These are phyloP conservation scores for Grammomys surdaster DNA, from an alignment of 2,113 vertebrate species.

Conservation along the genomic window DNA sequence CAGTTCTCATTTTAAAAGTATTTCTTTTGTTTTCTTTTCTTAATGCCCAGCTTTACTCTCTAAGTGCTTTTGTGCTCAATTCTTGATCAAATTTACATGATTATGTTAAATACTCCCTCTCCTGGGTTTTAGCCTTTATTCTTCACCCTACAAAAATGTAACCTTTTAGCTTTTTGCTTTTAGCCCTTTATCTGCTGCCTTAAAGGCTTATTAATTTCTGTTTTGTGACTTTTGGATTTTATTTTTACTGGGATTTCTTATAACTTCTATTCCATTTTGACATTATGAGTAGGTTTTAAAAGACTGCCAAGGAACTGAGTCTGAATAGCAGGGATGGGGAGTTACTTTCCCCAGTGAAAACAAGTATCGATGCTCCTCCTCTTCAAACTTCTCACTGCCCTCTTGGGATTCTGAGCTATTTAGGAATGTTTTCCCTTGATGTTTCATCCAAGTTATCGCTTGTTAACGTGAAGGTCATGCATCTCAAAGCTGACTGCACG, in stretches of 20 bases:
- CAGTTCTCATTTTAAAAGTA: slow-evolving; percentile 41
- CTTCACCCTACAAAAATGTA: slow-evolving; percentile 67
- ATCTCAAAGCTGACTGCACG: not conserved
- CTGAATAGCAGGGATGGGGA: not conserved
- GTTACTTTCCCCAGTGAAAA: not conserved
- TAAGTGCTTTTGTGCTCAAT: slow-evolving; percentile 37
- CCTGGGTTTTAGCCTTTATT: slow-evolving; percentile 72
- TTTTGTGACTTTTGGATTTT: slow-evolving; percentile 71
- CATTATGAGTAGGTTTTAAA: slow-evolving; percentile 62
- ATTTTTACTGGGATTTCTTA: slow-evolving; percentile 68
- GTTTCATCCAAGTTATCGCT: not conserved
- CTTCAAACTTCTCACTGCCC: not conserved
- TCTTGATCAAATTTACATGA: slow-evolving; percentile 63
- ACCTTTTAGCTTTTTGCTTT: slow-evolving; percentile 77
- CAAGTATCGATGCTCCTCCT: not conserved
- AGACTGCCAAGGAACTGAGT: slow-evolving; percentile 17
- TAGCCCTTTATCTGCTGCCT: slow-evolving; percentile 56
- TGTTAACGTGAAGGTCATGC: not conserved
- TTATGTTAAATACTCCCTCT: slow-evolving; percentile 68
- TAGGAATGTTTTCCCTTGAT: not conserved
- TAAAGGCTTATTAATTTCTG: slow-evolving; percentile 70
- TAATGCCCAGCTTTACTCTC: slow-evolving; percentile 40
- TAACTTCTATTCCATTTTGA: slow-evolving; percentile 52
- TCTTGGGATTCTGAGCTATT: not conserved
- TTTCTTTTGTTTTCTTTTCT: slow-evolving; percentile 60